Evolutionary conservation across 2,888 invertebrate species (phyloP), one percentile per base, ranked within the genome.

Genomic region (Agrilus mali): DNA sequence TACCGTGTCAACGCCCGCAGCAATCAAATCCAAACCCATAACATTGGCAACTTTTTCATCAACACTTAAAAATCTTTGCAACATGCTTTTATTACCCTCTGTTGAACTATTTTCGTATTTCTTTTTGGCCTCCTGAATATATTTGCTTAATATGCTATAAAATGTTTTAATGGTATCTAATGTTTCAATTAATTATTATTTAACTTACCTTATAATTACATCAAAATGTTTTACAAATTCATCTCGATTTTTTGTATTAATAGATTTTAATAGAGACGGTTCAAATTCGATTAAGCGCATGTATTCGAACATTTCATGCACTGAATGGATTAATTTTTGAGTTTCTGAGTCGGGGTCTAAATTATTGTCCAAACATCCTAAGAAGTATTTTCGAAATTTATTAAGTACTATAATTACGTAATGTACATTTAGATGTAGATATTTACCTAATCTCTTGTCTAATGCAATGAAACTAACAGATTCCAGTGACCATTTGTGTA

Each of bases 1-100:
- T 61, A 84, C 80, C 44, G 80, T 80, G 56, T 82, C 82, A 32
- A 78, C 72, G 38, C 81, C 81, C 33, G 78, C 80, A 38, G 74
- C 62, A 22, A 82, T 54, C 74, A 81, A 75, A 56, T 82, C 82
- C 48, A 75, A 69, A 1, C 76, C 77, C 74, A 81, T 77, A 54
- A 76, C 70, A 15, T 72, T 56, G 1, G 80, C 80, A 8, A 76
- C 71, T 52, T 67, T 68, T 39, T 72, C 69, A 53, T 79, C 75
- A 15, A 77, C 68, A 2, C 66, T 67, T 15, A 78, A 60, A 4
- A 35, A 17, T 35, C 10, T 35, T 10, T 27, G 8, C 10, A 27
- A 27, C 10, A 27, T 27, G 27, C 27, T 27, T 2, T 10, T 27
- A 4, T 2, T 27, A 10, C 2, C 5, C 10, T 27, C 27, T 10